Evolutionary conservation across 2,888 invertebrate genomes (phyloP), one percentile per base, ranked within the genome.

Genomic region (Drosophila kuntzei): DNA sequence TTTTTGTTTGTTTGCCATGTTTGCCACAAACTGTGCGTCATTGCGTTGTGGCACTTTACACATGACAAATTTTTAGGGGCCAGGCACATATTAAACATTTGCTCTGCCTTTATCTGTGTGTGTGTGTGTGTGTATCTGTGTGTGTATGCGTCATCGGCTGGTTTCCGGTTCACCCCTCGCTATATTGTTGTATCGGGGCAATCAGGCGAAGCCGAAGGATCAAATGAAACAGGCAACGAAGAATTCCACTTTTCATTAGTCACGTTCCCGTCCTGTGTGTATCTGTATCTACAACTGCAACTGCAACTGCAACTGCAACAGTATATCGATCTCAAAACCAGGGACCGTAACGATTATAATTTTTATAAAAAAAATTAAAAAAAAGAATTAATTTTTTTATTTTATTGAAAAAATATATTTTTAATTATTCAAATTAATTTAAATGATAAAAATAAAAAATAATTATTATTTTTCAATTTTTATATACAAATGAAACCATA

Each of bases 181-280:
- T 16, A 27, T 27, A 7, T n/a, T 39, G 4, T 36, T n/a, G 14
- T 18, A 20, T 32, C 25, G 58, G 22, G 20, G 49, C 67, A 67
- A 51, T 70, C 70, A 51, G 55, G 55, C 62, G 36, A 41, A 43
- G 39, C 49, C 64, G 54, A 59, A 71, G 71, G 71, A 71, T 64
- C 51, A 37, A 47, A 44, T 34, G 29, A 50, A n/a, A 25, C 20
- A 58, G 29, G 4, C 49, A 50, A 43, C 22, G 18, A 36, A 25
- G 18, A 36, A 25, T 50, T 32, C 37, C 54, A 65, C 18, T 50
- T 71, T 59, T 22, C 27, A 22, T 44, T 59, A 58, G 71, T 70
- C 71, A 71, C 41, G 29, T 50, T 47, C 18, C 34, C n/a, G 22
- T 16, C 1, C 1, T 60, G 14, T 50, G 12, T 16, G 8, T 14